phyloP scores from a whole-genome alignment of 2,888 invertebrate genomes.

The Molanna angustata region DNA sequence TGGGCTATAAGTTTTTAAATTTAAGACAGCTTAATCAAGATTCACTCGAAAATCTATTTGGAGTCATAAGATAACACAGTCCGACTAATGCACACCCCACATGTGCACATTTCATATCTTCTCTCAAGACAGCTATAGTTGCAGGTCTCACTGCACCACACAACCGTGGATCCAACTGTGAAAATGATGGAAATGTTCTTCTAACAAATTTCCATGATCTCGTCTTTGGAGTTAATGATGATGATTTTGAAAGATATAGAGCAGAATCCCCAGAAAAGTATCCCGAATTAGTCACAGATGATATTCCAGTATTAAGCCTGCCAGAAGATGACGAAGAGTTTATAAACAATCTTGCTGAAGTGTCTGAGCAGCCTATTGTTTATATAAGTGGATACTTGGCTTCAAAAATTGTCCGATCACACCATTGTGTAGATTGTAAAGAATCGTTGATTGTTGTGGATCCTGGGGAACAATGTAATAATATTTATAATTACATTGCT shows the following conservation, averaged over 20 bases:
- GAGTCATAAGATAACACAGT: no score
- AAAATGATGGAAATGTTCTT: not conserved
- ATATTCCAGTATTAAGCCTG: not conserved
- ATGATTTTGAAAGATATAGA: not conserved
- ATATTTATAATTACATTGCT: not conserved
- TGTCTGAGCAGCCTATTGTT: constrained; percentile 1
- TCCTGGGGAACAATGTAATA: not conserved
- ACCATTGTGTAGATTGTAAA: not conserved
- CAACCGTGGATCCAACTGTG: not conserved
- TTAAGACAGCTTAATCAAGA: not conserved
- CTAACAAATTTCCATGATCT: not conserved
- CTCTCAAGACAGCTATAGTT: not conserved
- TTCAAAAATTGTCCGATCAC: not conserved
- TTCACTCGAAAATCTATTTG: no score
- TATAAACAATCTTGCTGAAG: not conserved
- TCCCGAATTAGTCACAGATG: not conserved
- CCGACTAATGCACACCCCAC: not conserved
- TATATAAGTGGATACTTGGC: constrained; percentile 2
- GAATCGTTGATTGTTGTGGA: not conserved
- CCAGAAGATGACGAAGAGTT: constrained; percentile 1
- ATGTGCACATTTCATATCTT: not conserved
- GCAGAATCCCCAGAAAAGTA: no score
- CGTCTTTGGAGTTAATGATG: not conserved
- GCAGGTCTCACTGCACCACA: constrained; percentile 1
- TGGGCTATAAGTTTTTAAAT: constrained; percentile 2